Percentiles rank a stretch among this genome's conserved stretches.
These are phyloP conservation scores for Mya arenaria DNA, from an alignment of 1,140 invertebrate genomes.

Conservation along the genomic window DNA sequence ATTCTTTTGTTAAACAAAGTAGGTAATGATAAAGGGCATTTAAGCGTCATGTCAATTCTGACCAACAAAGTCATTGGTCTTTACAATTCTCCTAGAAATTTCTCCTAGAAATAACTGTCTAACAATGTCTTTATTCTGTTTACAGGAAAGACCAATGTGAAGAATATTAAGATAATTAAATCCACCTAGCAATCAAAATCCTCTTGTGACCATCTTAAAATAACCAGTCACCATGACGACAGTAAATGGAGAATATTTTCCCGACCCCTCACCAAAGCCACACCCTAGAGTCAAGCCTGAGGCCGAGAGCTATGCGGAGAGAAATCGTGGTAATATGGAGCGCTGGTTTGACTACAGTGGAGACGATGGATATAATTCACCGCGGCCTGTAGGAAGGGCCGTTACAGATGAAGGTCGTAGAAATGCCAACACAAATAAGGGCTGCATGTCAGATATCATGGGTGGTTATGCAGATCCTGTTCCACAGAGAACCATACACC, in stretches of 20 bases:
- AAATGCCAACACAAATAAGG: constrained; percentile 70
- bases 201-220: too few species aligned
- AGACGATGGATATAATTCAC: constrained; percentile 67
- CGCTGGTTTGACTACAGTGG: constrained; percentile 71
- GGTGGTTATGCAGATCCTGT: constrained; percentile 72
- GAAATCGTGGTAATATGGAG: constrained; percentile 71
- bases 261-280: constrained; percentile 63
- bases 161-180: too few species aligned
- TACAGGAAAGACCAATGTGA: too few species aligned
- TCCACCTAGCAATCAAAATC: too few species aligned
- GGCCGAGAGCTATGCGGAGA: constrained; percentile 64
- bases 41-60: too few species aligned
- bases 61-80: too few species aligned
- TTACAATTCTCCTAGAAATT: too few species aligned
- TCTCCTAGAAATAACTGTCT: too few species aligned
- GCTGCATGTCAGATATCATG: constrained; percentile 73
- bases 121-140: too few species aligned
- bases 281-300: constrained; percentile 70
- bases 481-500: constrained; percentile 62
- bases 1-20: too few species aligned
- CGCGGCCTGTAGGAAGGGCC: constrained; percentile 62
- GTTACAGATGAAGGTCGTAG: constrained; percentile 64
- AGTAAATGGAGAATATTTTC: constrained; percentile 63
- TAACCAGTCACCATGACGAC: constrained; percentile 61
- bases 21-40: too few species aligned